A percentile compares a stretch with the other conserved stretches of the same genome.
phyloP scores from a whole-genome alignment of 2,888 invertebrate genomes.

The Tipula vernalis region DNA sequence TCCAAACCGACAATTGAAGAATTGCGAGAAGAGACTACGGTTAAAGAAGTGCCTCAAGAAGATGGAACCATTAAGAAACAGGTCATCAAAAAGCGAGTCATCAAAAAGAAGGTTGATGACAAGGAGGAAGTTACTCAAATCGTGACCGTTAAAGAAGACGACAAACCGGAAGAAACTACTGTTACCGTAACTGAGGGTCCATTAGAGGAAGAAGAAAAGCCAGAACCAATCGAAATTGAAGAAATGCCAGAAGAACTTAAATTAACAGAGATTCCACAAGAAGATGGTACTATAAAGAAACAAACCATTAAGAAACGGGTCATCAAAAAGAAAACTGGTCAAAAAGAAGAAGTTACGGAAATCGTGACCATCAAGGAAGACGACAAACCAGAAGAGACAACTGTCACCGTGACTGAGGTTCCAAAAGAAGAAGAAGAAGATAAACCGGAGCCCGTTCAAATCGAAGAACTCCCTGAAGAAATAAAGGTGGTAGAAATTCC shows the following conservation, averaged over 20 bases:
- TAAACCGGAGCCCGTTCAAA: slow-evolving; percentile 22
- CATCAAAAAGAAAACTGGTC: slow-evolving; percentile 26
- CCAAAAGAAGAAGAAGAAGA: slow-evolving; percentile 23
- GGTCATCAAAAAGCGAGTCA: slow-evolving; percentile 27
- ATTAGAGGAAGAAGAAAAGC: slow-evolving; percentile 15
- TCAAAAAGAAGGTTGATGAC: slow-evolving; percentile 20
- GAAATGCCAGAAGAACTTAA: slow-evolving; percentile 30
- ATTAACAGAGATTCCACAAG: not conserved
- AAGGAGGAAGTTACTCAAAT: slow-evolving; percentile 21
- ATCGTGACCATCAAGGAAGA: slow-evolving; percentile 29
- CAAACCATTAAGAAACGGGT: slow-evolving; percentile 26
- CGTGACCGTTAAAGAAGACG: slow-evolving; percentile 21
- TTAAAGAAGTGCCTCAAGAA: slow-evolving; percentile 30
- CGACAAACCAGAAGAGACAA: slow-evolving; percentile 31
- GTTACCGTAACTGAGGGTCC: slow-evolving; percentile 26
- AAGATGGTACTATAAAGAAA: slow-evolving; percentile 21
- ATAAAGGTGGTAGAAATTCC: slow-evolving; percentile 21
- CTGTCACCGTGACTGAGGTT: slow-evolving; percentile 30
- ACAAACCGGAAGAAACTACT: slow-evolving; percentile 27
- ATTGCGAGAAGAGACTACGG: slow-evolving; percentile 23
- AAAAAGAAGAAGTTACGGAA: slow-evolving; percentile 24
- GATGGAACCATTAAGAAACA: slow-evolving; percentile 32
- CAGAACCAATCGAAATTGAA: slow-evolving; percentile 20
- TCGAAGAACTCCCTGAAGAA: slow-evolving; percentile 21
- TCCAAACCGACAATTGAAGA: slow-evolving; percentile 21